phyloP scores from a whole-genome alignment of 2,113 vertebrate species.

The Brachypteracias leptosomus region DNA sequence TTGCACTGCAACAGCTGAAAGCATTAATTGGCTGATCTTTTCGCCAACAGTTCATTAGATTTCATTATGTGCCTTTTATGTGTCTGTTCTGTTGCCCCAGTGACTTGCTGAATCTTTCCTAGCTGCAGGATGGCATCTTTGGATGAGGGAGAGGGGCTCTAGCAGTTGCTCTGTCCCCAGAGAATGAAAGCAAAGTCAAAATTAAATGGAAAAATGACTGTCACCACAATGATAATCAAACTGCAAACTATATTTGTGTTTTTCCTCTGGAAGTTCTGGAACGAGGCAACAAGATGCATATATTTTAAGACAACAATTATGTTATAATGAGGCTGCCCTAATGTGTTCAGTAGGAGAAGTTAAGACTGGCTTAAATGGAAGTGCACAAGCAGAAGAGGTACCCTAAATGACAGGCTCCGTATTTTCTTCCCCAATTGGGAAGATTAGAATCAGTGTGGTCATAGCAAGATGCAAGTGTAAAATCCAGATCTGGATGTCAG shows the following conservation, averaged over 20 bases:
- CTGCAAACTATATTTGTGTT: neutral
- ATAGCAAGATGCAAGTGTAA: neutral
- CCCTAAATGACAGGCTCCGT: neutral
- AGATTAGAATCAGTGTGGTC: neutral
- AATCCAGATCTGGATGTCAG: neutral
- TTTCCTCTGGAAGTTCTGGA: neutral
- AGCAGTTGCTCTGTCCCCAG: neutral
- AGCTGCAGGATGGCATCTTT: neutral
- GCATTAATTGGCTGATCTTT: slow-evolving; percentile 24
- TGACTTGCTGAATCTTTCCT: neutral
- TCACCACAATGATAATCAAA: neutral
- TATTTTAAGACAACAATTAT: neutral
- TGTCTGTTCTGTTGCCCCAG: neutral
- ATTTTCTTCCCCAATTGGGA: neutral
- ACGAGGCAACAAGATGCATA: neutral
- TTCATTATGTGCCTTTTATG: neutral
- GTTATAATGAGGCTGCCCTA: neutral
- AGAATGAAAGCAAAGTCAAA: slow-evolving; percentile 3
- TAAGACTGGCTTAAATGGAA: neutral
- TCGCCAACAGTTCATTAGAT: neutral
- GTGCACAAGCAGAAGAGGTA: neutral
- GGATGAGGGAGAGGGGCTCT: neutral
- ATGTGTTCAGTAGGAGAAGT: neutral
- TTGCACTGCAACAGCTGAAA: neutral
- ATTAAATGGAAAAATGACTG: neutral